Evolutionary conservation across 1,140 invertebrate genomes (phyloP), one percentile per base, ranked within the genome.

Genomic region (Sminthurinus signatus): DNA sequence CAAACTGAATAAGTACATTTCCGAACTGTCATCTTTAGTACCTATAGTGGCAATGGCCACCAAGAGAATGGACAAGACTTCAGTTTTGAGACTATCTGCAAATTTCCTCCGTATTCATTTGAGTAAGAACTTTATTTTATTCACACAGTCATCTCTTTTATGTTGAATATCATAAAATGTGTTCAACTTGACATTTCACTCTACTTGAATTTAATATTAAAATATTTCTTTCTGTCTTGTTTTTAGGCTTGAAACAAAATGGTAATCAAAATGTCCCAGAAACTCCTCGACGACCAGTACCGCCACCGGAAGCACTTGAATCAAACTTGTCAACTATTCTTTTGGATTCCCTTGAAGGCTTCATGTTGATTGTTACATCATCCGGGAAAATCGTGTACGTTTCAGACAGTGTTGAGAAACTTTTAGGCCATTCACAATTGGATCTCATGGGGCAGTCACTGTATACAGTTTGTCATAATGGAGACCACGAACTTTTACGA

Each of bases 361-460:
- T 90, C 72, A 78, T 94, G 56, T 75, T 96, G 50, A 85, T 93
- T 4, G 78, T 90, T 1, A 88, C 88, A 0, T 84, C 86, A 62
- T 83, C 83, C 62, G 92, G 91, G 0, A 86, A 91, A 74, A 87
- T 96, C 57, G 82, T 95, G n/a, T 88, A 92, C 71, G 84, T 93
- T 8, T 91, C 92, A 21, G 81, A 85, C 48, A 88, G 88, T 65
- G 84, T 95, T 2, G 87, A 91, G 69, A 83, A 87, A 68, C 83
- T 88, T 64, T 79, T 95, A 51, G 89, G 90, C 46, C 88, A 93
- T 75, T 83, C 85, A 56, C 88, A 92, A 83, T 82, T 84, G 65
- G 91, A 95, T 69, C 78, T 94, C 48, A 84, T 93, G 74, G 91
- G 92, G 0, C 86, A 91, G 73, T 88, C 85, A 56, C 78, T 95